A percentile compares a stretch with the other conserved stretches of the same genome.
phyloP scores from a whole-genome alignment of 1,140 invertebrate species.

The Eurosta solidaginis region DNA sequence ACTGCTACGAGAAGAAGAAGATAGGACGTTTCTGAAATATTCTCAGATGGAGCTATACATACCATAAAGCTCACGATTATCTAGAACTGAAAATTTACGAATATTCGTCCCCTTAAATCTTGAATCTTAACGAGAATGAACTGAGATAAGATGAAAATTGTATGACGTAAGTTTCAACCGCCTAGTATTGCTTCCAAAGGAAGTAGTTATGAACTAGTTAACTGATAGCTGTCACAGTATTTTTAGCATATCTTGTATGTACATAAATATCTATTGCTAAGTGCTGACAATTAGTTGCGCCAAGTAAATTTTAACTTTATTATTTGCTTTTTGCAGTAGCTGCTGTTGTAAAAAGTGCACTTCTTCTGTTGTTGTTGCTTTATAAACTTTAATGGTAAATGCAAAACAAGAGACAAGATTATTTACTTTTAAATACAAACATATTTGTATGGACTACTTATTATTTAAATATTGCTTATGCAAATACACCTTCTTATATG shows the following conservation, averaged over 20 bases:
- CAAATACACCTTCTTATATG: not conserved
- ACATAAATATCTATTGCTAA: not conserved
- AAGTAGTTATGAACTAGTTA: no score
- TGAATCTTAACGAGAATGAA: no score
- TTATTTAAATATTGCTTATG: not conserved
- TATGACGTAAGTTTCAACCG: no score
- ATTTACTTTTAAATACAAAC: not conserved
- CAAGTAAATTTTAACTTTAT: not conserved
- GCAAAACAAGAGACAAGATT: not conserved
- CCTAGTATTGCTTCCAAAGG: no score
- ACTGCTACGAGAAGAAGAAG: no score
- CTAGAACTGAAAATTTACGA: no score
- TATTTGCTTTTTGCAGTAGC: not conserved
- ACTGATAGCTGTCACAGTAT: not conserved
- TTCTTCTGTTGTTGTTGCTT: not conserved
- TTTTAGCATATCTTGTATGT: not conserved
- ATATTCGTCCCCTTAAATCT: no score
- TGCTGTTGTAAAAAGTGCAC: not conserved
- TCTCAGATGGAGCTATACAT: no score
- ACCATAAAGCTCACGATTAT: no score
- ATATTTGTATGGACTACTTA: not conserved
- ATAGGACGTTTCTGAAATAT: no score
- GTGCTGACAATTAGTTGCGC: slow-evolving; percentile 15
- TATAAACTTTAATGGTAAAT: not conserved
- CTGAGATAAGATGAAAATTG: no score